Percentiles rank a stretch among this genome's conserved stretches.
Conservation (phyloP, 2,113 vertebrate genomes). For the Clupea harengus region DNA sequence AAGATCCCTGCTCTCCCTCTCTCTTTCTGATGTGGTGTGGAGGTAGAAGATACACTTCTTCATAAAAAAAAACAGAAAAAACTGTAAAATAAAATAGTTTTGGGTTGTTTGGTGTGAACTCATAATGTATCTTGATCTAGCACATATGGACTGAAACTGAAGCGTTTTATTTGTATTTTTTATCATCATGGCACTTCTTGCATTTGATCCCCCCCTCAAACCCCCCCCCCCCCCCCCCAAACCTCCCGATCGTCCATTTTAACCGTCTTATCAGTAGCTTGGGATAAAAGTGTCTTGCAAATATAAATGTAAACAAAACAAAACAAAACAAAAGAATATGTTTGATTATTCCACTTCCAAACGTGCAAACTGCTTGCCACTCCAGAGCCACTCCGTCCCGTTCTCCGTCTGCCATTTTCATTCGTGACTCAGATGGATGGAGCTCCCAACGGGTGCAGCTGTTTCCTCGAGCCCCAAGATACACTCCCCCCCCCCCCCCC, state of each 20-base stretch:
- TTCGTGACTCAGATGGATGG: not conserved
- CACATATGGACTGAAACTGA: not conserved
- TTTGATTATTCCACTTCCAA: not conserved
- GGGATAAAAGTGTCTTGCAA: not conserved
- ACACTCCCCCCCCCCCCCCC: conserved; percentile 24
- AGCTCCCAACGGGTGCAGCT: conserved; percentile 60
- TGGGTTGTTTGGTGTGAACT: not conserved
- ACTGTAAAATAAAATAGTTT: not conserved
- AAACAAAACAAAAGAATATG: not conserved
- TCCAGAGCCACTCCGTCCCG: not conserved
- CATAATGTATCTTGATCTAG: not conserved
- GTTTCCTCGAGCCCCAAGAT: conserved; percentile 52
- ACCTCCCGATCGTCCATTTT: not conserved
- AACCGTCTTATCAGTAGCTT: not conserved
- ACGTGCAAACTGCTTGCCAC: not conserved
- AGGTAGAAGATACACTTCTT: not conserved
- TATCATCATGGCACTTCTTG: too few relatives aligned
- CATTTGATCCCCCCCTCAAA: too few relatives aligned
- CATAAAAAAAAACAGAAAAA: not conserved
- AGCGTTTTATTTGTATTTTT: not conserved
- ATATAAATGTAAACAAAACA: not conserved
- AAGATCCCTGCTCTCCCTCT: not conserved
- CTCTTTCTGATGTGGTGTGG: not conserved
- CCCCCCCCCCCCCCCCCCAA: too few relatives aligned
- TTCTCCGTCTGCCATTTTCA: not conserved